Base-by-base conservation (phyloP, 2,113 vertebrate species). In the Dicerorhinus sumatrensis region DNA sequence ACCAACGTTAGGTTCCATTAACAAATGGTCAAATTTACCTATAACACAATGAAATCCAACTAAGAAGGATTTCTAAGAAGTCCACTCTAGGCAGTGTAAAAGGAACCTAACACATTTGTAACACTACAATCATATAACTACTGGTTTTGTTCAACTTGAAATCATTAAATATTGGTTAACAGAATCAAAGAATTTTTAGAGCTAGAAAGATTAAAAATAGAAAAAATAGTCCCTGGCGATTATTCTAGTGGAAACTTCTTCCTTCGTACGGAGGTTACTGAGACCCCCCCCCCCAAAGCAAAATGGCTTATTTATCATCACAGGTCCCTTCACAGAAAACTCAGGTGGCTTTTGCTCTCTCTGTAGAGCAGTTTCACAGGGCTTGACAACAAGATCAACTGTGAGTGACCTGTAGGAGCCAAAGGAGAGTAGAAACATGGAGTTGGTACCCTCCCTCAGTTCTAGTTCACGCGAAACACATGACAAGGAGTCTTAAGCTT, bases 141-240 rank as follows among this genome's bases (percentile, higher is more conserved):
- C 33, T 48, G 39, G 23, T 56, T 96, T 94, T 92, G 54, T 65
- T 90, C 72, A 62, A 91, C n/a, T 90, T 95, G 56, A 42, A 95
- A 87, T 72, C 11, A 81, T 88, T 76, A 89, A 95, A 73, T 91
- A 77, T 93, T 89, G 85, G 73, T 91, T 92, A 95, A 82, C 6
- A 92, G 63, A 96, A 90, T 97, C 29, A 92, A 91, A 85, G 14
- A 54, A n/a, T 63, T 93, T 93, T 95, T 91, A 70, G 51, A 96
- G 75, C 21, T 91, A 48, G 56, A 54, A 79, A 83, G 39, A 75
- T 27, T 54, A 33, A 51, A 33, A 70, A 81, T 33, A 69, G 42
- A 42, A 92, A 75, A 60, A 62, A 62, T 33, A 36, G 31, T 21
- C 62, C 39, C 27, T 70, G 54, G 54, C 67, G 33, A 54, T 27